phyloP scores from a whole-genome alignment of 1,140 invertebrate genomes.

The Homarus americanus region DNA sequence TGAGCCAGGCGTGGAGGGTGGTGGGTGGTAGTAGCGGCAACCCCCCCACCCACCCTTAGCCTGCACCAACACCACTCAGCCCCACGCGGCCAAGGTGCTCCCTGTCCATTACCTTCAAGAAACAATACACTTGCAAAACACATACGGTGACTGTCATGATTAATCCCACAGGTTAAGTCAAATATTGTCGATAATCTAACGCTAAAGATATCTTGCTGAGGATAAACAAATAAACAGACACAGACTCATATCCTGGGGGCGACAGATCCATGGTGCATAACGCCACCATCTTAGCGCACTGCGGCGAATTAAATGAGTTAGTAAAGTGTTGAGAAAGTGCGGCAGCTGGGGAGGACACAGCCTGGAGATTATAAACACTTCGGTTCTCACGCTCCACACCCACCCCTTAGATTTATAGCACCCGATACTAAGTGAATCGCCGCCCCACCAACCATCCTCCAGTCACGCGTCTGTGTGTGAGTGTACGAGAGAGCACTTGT shows the following conservation, averaged over 20 bases:
- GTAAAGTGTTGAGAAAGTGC: constrained; percentile 5
- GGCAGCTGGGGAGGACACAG: neutral
- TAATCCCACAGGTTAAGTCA: too few relatives aligned
- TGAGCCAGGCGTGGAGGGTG: too few relatives aligned
- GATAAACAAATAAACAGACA: neutral
- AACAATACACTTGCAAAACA: too few relatives aligned
- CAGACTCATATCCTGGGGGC: neutral
- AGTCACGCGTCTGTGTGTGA: neutral
- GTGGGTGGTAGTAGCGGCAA: too few relatives aligned
- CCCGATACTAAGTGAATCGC: neutral
- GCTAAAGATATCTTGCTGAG: too few relatives aligned
- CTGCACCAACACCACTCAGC: too few relatives aligned
- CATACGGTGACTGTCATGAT: too few relatives aligned
- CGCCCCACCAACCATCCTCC: neutral
- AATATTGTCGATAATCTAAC: too few relatives aligned
- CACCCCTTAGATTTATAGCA: neutral
- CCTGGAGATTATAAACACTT: neutral
- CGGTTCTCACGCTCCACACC: neutral
- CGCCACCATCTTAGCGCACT: constrained; percentile 1
- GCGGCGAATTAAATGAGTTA: neutral
- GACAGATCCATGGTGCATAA: neutral
- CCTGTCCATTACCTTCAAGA: too few relatives aligned
- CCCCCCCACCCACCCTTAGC: neutral
- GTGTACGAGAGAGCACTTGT: neutral
- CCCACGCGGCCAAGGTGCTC: too few relatives aligned